These are phyloP conservation scores for Eupleurogrammus muticus DNA, from an alignment of 2,797 vertebrate genomes.

Conservation along the genomic window DNA sequence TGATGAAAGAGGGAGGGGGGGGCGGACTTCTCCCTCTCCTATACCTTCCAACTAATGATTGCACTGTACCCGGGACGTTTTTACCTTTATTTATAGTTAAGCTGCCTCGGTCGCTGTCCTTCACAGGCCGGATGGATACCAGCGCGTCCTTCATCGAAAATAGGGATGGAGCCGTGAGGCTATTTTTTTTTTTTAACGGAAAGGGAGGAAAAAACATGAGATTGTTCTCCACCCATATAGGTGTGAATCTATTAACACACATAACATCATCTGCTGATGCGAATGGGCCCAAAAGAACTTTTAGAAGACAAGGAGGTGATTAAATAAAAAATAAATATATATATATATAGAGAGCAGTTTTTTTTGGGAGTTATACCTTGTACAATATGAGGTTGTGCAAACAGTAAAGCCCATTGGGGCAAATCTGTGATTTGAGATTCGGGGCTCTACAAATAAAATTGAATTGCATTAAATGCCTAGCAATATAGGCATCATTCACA, in stretches of 20 bases:
- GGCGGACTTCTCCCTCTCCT: conserved; percentile 53
- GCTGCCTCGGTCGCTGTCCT: not conserved
- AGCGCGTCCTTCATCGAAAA: not conserved
- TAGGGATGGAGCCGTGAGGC: conserved; percentile 8
- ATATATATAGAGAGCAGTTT: too few species aligned
- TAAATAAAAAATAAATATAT: conserved; percentile 18
- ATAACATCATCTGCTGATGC: not conserved
- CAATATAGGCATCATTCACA: conserved; percentile 41
- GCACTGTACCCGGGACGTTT: conserved; percentile 36
- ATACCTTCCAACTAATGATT: conserved; percentile 49
- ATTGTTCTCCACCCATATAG: not conserved
- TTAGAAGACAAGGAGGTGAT: not conserved
- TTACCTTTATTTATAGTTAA: conserved; percentile 26
- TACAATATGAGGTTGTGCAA: too few species aligned
- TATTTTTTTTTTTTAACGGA: not conserved
- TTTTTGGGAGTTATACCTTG: too few species aligned
- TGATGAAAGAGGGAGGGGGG: conserved; percentile 60
- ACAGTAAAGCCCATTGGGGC: too few species aligned
- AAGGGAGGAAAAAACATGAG: conserved; percentile 17
- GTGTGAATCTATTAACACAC: not conserved
- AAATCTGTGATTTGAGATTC: too few species aligned
- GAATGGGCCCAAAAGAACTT: conserved; percentile 11
- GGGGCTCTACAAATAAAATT: too few species aligned
- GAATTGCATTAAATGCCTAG: conserved; percentile 46
- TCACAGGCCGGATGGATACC: conserved; percentile 7